phyloP scores from a whole-genome alignment of 2,113 vertebrate genomes.

The Calyptommatus sinebrachiatus region DNA sequence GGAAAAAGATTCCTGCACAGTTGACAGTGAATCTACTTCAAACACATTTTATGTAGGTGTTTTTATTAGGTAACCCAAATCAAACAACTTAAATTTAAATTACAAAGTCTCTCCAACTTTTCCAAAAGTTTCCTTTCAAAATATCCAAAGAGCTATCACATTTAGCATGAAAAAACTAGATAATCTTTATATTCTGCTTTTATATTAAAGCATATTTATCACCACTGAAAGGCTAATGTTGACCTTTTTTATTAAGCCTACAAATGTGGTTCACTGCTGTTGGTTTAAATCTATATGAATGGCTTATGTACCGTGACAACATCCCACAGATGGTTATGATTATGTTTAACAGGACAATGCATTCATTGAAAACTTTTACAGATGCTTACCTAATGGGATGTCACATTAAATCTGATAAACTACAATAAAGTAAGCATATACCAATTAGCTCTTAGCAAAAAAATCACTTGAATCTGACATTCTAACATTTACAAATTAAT shows the following conservation, averaged over 20 bases:
- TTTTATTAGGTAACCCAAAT: background rate
- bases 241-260: conserved; percentile 77
- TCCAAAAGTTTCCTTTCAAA: conserved; percentile 30
- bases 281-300: conserved; percentile 65
- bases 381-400: conserved; percentile 68
- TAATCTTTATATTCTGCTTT: conserved; percentile 57
- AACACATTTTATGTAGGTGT: background rate
- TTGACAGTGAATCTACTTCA: background rate
- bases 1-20: background rate
- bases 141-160: conserved; percentile 40
- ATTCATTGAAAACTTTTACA: conserved; percentile 69
- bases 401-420: conserved; percentile 64
- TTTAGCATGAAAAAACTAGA: conserved; percentile 31
- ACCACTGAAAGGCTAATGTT: conserved; percentile 67
- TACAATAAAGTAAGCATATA: conserved; percentile 56
- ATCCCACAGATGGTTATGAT: conserved; percentile 79
- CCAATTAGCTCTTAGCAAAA: conserved; percentile 39
- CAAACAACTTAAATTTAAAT: background rate
- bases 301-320: conserved; percentile 69
- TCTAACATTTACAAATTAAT: conserved; percentile 34
- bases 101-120: background rate
- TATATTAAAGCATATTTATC: conserved; percentile 71
- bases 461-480: conserved; percentile 46
- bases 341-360: conserved; percentile 71
- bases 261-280: conserved; percentile 81